Base-by-base conservation (phyloP, 2,888 invertebrate genomes). In the Acronicta leporina region DNA sequence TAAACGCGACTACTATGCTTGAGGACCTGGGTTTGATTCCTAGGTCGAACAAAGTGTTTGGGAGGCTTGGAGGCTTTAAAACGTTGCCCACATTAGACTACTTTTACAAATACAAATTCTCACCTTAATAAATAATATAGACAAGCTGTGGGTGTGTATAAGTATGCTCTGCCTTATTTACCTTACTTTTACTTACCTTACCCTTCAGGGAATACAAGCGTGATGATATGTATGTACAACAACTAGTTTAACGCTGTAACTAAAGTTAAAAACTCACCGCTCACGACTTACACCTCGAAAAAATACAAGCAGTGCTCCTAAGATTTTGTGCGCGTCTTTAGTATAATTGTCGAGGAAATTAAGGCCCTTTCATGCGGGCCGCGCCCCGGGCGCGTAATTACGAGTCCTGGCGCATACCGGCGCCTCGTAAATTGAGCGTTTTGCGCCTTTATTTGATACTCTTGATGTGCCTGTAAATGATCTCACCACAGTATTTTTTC, bases 341-440 rank as follows among this genome's bases (percentile, higher is more conserved):
- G 72, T 75, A 79, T 83, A 84, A 83, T 83, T 84, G 81, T 82
- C 73, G 71, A 73, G 72, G 54, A 75, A 83, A 82, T 84, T 79
- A 84, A 80, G 79, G 76, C 60, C 74, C 70, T 77, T 83, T 82
- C 78, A 81, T 68, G 65, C 63, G 62, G 69, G 46, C 55, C 51
- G 46, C 27, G 74, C 74, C 68, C 40, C 50, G 33, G 60, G 73
- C 62, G 44, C 50, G 61, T 79, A 76, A 82, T 81, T 76, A 77
- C 63, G 50, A 49, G 41, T 50, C 43, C 57, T 55, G 53, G 47
- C 48, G 58, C 60, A 63, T 57, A 42, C 51, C 44, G 51, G 42
- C 59, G 56, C 69, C 54, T 54, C 52, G 38, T 51, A 63, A 73
- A 74, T 65, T 65, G 59, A 60, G 53, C 53, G 49, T 57, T 68